Evolutionary conservation across 2,797 vertebrate species (phyloP).

Genomic region (Salarias fasciatus): DNA sequence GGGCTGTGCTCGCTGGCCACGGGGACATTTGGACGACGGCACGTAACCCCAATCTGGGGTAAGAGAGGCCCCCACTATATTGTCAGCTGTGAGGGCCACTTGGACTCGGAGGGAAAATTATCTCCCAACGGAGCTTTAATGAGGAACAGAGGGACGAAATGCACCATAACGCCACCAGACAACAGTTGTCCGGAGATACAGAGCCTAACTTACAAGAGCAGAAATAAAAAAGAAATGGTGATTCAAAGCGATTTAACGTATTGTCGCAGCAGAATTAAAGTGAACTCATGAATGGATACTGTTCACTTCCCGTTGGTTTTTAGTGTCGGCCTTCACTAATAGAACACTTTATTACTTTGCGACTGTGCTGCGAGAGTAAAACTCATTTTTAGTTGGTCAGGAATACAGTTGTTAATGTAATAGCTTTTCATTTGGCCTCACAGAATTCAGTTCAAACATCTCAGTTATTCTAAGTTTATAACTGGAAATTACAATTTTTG

Average conservation of each 20-base stretch:
- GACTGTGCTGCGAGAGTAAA: too few species aligned
- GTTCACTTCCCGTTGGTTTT: too few species aligned
- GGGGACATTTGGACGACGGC: conserved; percentile 68
- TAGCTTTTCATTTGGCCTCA: too few species aligned
- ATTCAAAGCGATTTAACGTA: neutral
- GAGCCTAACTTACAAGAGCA: neutral
- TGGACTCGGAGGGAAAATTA: conserved; percentile 68
- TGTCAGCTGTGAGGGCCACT: conserved; percentile 73
- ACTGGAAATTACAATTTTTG: too few species aligned
- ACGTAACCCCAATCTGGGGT: conserved; percentile 73
- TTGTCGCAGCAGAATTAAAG: too few species aligned
- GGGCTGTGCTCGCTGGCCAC: conserved; percentile 68
- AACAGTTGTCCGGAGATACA: conserved; percentile 21
- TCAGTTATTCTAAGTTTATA: too few species aligned
- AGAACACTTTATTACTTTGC: too few species aligned
- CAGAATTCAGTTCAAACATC: too few species aligned
- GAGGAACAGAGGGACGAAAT: conserved; percentile 68
- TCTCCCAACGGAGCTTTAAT: conserved; percentile 77
- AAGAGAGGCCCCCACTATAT: conserved; percentile 66
- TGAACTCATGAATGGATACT: too few species aligned
- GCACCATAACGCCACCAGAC: conserved; percentile 40
- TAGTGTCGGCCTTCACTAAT: too few species aligned
- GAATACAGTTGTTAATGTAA: too few species aligned
- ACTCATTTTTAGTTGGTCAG: too few species aligned
- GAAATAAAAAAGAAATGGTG: neutral